Percentiles rank a stretch among this genome's conserved stretches.
phyloP scores from a whole-genome alignment of 2,888 invertebrate species.

The Petrolisthes manimaculis region DNA sequence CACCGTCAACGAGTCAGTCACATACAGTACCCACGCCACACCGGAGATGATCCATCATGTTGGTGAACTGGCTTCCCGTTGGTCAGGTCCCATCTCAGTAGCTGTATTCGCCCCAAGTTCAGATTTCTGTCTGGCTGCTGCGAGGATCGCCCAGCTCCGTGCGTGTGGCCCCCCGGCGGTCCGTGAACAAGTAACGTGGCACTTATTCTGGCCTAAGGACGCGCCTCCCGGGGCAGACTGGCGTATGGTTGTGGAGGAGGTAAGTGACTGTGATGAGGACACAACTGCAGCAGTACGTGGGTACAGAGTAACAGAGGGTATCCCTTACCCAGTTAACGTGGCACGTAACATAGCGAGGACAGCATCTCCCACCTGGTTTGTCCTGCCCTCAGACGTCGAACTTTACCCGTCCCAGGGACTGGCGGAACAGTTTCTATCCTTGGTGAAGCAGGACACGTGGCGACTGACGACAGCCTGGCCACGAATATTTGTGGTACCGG shows the following conservation, averaged over 20 bases:
- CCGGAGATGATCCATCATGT: slow-evolving; percentile 91
- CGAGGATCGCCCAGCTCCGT: slow-evolving; percentile 81
- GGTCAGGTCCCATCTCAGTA: slow-evolving; percentile 89
- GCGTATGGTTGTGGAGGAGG: slow-evolving; percentile 50
- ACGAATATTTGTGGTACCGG: slow-evolving; percentile 89
- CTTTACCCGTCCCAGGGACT: slow-evolving; percentile 88
- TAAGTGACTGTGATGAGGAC: slow-evolving; percentile 49
- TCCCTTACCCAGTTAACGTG: slow-evolving; percentile 90
- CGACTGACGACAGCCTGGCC: slow-evolving; percentile 72
- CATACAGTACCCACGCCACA: slow-evolving; percentile 94
- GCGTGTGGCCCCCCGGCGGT: slow-evolving; percentile 70
- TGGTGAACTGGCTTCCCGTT: slow-evolving; percentile 84
- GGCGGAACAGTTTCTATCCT: slow-evolving; percentile 84
- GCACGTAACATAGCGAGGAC: slow-evolving; percentile 90
- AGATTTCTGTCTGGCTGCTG: slow-evolving; percentile 83
- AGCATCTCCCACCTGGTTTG: slow-evolving; percentile 83
- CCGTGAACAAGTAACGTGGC: slow-evolving; percentile 86
- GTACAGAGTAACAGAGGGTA: slow-evolving; percentile 66
- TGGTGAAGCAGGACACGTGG: slow-evolving; percentile 71
- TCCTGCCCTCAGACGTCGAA: slow-evolving; percentile 90
- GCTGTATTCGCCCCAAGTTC: slow-evolving; percentile 88
- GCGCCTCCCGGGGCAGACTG: slow-evolving; percentile 78
- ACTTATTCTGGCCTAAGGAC: slow-evolving; percentile 87
- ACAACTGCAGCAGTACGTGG: slow-evolving; percentile 30
- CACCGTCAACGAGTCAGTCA: slow-evolving; percentile 85